These are phyloP conservation scores for Nymphalis c-album DNA, from an alignment of 2,888 invertebrate genomes.

Conservation along the genomic window DNA sequence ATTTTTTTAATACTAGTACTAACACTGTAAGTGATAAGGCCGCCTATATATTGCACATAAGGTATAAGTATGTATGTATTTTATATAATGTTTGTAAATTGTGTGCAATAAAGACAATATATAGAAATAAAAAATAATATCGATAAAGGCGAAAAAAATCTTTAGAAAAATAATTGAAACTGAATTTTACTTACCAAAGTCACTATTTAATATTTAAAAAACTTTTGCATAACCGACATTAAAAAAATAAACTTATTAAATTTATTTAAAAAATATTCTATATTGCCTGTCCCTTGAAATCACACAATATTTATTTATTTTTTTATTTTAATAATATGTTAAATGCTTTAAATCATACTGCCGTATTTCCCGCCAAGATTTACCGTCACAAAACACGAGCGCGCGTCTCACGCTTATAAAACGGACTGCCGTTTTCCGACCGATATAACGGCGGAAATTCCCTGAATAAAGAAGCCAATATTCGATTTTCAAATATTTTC, in stretches of 20 bases:
- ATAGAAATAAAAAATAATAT: too few relatives aligned
- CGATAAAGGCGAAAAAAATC: too few relatives aligned
- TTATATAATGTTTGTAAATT: too few relatives aligned
- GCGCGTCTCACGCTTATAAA: not conserved
- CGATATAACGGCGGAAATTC: not conserved
- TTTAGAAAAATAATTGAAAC: too few relatives aligned
- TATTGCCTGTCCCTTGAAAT: not conserved
- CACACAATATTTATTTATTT: not conserved
- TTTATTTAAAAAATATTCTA: not conserved
- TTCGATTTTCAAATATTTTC: not conserved
- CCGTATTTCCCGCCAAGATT: slow-evolving; percentile 2
- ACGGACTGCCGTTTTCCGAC: slow-evolving; percentile 2
- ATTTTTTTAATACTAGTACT: too few relatives aligned
- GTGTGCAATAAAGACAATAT: too few relatives aligned
- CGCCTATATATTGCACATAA: too few relatives aligned
- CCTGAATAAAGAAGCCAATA: not conserved
- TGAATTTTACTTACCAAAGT: not conserved
- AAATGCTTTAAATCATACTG: not conserved
- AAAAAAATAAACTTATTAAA: too few relatives aligned
- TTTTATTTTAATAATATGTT: not conserved
- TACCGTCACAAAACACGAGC: not conserved
- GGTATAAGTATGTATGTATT: too few relatives aligned
- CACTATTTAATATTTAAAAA: too few relatives aligned
- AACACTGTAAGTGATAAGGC: too few relatives aligned
- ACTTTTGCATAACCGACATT: too few relatives aligned